These are phyloP conservation scores for Onthophagus taurus DNA, from an alignment of 1,140 invertebrate species.

Conservation along the genomic window DNA sequence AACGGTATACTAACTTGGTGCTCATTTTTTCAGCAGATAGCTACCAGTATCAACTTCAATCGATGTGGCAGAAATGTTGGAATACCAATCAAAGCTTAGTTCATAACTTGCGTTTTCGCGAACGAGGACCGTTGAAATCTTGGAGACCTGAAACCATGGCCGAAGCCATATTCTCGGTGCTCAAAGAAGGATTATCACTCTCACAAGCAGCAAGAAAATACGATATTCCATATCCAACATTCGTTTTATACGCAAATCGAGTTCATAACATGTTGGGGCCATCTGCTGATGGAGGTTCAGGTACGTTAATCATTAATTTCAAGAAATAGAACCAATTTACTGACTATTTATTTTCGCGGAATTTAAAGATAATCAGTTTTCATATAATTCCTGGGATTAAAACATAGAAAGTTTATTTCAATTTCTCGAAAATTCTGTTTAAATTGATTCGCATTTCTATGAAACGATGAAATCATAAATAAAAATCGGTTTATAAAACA, in stretches of 20 bases:
- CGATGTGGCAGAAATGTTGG: constrained; percentile 92
- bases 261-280: constrained; percentile 90
- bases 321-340: no score
- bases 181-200: constrained; percentile 79
- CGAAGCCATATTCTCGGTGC: constrained; percentile 82
- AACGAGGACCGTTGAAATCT: constrained; percentile 81
- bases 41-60: constrained; percentile 88
- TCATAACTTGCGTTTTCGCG: constrained; percentile 81
- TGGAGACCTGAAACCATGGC: constrained; percentile 92
- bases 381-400: no score
- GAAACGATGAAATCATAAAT: no score
- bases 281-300: constrained; percentile 74
- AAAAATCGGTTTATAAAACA: no score
- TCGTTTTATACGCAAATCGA: constrained; percentile 86
- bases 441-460: no score
- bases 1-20: constrained; percentile 19
- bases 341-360: no score
- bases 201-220: constrained; percentile 85
- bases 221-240: constrained; percentile 89
- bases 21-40: constrained; percentile 65
- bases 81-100: constrained; percentile 80
- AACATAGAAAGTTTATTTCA: no score
- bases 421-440: no score
- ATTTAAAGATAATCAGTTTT: no score
- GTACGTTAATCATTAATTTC: no score